phyloP scores from a whole-genome alignment of 64 coral and sea anemone genomes.

The Stichodactyla helianthus region DNA sequence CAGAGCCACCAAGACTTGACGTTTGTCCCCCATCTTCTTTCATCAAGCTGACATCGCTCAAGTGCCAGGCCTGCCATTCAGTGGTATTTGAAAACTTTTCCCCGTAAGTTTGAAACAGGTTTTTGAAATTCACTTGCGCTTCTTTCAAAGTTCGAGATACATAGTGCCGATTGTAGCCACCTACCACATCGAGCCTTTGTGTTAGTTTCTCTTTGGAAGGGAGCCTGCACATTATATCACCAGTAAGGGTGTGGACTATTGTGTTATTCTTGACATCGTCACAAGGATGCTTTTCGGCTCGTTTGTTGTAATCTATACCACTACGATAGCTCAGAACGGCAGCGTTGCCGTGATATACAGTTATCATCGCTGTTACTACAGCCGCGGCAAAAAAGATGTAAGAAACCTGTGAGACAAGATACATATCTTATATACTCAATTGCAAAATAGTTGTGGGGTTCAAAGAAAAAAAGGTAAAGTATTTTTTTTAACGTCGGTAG shows the following conservation, averaged over 20 bases:
- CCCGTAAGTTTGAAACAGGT: neutral
- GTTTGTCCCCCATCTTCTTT: neutral
- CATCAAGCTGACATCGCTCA: neutral
- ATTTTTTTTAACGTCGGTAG: too few relatives aligned
- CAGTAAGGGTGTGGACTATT: neutral
- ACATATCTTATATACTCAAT: too few relatives aligned
- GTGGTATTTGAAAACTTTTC: neutral
- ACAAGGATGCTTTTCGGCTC: neutral
- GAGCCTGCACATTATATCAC: neutral
- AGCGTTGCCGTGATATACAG: neutral
- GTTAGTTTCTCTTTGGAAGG: neutral
- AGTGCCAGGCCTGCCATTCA: neutral
- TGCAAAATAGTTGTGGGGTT: too few relatives aligned
- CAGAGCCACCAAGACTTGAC: neutral
- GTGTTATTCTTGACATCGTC: neutral
- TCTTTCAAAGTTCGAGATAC: neutral
- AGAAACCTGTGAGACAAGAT: neutral
- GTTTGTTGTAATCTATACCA: neutral
- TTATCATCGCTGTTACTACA: neutral
- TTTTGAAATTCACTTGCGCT: neutral
- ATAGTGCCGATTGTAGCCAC: constrained; percentile 22
- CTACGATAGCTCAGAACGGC: neutral
- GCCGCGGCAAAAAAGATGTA: neutral
- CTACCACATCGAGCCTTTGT: neutral
- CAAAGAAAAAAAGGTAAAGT: too few relatives aligned